phyloP scores from a whole-genome alignment of 2,797 vertebrate genomes.

The Iguana delicatissima region DNA sequence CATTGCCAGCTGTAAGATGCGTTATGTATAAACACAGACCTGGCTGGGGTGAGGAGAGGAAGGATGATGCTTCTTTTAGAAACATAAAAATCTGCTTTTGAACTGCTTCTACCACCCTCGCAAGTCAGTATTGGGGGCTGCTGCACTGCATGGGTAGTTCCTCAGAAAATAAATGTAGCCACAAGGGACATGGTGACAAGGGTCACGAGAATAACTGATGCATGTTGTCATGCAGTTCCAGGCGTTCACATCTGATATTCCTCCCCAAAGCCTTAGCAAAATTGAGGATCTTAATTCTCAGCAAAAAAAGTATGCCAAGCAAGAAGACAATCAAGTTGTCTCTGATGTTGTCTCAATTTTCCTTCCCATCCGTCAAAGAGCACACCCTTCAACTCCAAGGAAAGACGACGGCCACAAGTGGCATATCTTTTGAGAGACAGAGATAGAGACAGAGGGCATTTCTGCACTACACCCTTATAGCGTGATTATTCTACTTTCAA shows the following conservation, averaged over 20 bases:
- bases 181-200: conserved; percentile 50
- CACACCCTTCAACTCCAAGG: background rate
- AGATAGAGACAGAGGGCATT: too few species aligned
- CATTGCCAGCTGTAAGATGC: background rate
- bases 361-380: background rate
- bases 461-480: too few species aligned
- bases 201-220: conserved; percentile 53
- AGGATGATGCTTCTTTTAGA: conserved; percentile 31
- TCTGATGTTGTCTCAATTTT: conserved; percentile 5
- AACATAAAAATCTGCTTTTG: conserved; percentile 34
- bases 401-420: background rate
- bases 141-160: conserved; percentile 23
- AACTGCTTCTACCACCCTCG: background rate
- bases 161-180: conserved; percentile 62
- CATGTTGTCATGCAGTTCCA: conserved; percentile 52
- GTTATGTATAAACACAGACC: background rate
- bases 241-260: conserved; percentile 61
- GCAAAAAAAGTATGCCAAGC: conserved; percentile 44
- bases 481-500: too few species aligned
- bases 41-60: background rate
- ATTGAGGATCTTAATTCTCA: conserved; percentile 45
- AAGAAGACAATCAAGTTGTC: background rate
- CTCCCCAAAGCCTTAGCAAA: conserved; percentile 46
- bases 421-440: background rate
- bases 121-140: conserved; percentile 14